These are phyloP conservation scores for Campaea margaritaria DNA, from an alignment of 2,888 invertebrate genomes.

Conservation along the genomic window DNA sequence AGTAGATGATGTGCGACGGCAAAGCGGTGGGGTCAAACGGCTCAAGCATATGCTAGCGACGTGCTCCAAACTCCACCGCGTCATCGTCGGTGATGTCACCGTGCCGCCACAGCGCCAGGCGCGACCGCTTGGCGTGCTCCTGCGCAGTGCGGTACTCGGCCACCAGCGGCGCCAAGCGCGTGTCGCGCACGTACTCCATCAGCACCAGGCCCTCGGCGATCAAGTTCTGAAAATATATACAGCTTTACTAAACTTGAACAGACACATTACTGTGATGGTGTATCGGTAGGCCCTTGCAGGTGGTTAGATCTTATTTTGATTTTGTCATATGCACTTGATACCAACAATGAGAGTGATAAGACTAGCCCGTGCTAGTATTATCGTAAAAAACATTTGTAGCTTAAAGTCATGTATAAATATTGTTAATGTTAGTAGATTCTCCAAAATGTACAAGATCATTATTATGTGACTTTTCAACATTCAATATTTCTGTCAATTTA, in stretches of 20 bases:
- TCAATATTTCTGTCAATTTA: too few species aligned
- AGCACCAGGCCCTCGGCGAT: conserved; percentile 94
- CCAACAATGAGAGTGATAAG: too few species aligned
- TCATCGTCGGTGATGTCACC: conserved; percentile 99
- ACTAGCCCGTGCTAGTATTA: too few species aligned
- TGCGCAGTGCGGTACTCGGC: conserved; percentile 94
- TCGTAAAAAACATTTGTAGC: too few species aligned
- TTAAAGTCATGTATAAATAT: too few species aligned
- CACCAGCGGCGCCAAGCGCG: conserved; percentile 91
- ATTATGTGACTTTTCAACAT: too few species aligned
- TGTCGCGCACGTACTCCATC: conserved; percentile 92
- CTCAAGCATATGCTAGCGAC: conserved; percentile 66
- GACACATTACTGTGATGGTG: too few species aligned
- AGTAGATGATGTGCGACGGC: conserved; percentile 53
- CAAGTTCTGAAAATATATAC: conserved; percentile 86
- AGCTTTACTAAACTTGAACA: background rate
- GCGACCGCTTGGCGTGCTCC: conserved; percentile 93
- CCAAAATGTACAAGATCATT: too few species aligned
- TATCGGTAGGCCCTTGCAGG: too few species aligned
- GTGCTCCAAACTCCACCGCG: conserved; percentile 85
- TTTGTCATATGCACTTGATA: too few species aligned
- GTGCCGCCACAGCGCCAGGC: conserved; percentile 97
- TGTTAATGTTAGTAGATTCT: too few species aligned
- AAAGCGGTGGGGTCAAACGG: conserved; percentile 49
- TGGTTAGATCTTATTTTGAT: too few species aligned